Evolutionary conservation across 2,888 invertebrate species (phyloP), one percentile per base, ranked within the genome.

Genomic region (Rhodophaea formosa): DNA sequence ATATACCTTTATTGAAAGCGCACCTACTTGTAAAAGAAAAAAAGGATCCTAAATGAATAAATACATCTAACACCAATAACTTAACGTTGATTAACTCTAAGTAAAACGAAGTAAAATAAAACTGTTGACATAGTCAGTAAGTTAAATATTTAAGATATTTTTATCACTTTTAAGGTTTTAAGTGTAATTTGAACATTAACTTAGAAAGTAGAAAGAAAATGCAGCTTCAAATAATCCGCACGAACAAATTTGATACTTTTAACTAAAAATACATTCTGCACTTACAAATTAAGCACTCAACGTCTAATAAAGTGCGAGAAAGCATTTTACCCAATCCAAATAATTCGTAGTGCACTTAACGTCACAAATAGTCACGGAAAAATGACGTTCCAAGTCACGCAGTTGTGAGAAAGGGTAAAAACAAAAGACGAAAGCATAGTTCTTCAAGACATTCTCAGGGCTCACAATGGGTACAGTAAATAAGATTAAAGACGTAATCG

Each of bases 401-500:
- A 59, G 56, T 46, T 57, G 62, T 65, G 66, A 56, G 66, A 66
- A 64, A 62, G 43, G 44, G 59, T 57, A 63, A 63, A 64, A 67
- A 67, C 65, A 68, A 68, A 68, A 63, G 65, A 66, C 63, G 68
- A 68, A 68, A 68, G 68, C 61, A 55, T 55, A 55, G 16, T 55
- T 32, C 45, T 55, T 44, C 32, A 44, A 54, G 54, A 51, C 45
- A 15, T 55, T 68, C 68, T 57, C 68, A 68, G 64, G 63, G 63
- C 65, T 59, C 57, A 69, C 67, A 69, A 69, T 66, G 58, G 57
- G 30, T 53, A 46, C 51, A 59, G 60, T 62, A 64, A 61, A 63
- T 59, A 58, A 64, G 67, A 66, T 69, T 62, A 63, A 62, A 61
- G 60, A 63, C 61, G 62, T 58, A 62, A 65, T 62, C 60, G 46